Evolutionary conservation across 1,140 invertebrate species (phyloP), one percentile per base, ranked within the genome.

Genomic region (Nixonia krombeini): DNA sequence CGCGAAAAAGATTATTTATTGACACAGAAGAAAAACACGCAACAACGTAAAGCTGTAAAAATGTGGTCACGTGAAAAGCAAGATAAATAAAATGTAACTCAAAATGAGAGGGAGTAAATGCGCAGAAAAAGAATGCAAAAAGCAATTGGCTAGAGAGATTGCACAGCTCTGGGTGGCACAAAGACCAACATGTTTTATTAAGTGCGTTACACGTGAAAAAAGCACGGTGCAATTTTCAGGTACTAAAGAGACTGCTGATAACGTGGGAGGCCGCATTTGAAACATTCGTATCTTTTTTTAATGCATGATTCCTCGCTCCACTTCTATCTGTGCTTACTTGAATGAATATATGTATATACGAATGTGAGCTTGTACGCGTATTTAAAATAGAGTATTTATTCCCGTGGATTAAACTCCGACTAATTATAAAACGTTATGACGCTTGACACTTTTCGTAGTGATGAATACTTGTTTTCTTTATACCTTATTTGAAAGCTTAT

Each of bases 211-310:
- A 74, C 73, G 62, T 67, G 72, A 66, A 79, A 79, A 79, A 78
- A 79, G 73, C 73, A 63, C 57, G 52, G 68, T 68, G 74, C 75
- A 79, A 79, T 79, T 79, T 79, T 77, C 78, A 79, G 73, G 76
- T 76, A 74, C 70, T 77, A 78, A 75, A 79, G 73, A 65, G 76
- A 67, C 47, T 70, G 70, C 74, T 78, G 75, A 79, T 79, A 79
- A 79, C 76, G 72, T 50, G 55, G 59, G 62, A 57, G 55, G 69
- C 74, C 71, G 63, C 75, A 75, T 76, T 78, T 73, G 51, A 73
- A 78, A 72, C 72, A 73, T 75, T 74, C 53, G 70, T 71, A 72
- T 76, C 72, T 56, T 70, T 78, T 78, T 76, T 70, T 59, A 44
- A 62, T 59, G 51, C 57, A 64, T 61, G 74, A 71, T 72, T 70